Evolutionary conservation across 2,113 vertebrate genomes (phyloP).

Genomic region (Lates calcarifer): DNA sequence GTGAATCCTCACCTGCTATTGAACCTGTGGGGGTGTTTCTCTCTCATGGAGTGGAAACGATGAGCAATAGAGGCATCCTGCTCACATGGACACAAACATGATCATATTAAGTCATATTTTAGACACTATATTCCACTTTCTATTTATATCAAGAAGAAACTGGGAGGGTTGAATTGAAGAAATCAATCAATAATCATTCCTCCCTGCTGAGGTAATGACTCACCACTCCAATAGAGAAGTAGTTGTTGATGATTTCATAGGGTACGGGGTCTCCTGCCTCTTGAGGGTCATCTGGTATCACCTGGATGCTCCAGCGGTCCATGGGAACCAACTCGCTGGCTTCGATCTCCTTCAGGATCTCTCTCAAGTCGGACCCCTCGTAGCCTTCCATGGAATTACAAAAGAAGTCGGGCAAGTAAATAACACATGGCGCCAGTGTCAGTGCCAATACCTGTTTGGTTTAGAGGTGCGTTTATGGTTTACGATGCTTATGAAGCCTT

Average conservation of each 20-base stretch:
- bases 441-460: background rate
- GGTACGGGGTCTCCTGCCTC: conserved; percentile 90
- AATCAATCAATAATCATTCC: background rate
- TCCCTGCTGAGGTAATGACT: conserved; percentile 62
- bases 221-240: conserved; percentile 95
- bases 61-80: conserved; percentile 96
- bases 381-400: conserved; percentile 85
- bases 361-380: conserved; percentile 89
- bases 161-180: background rate
- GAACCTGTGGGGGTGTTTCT: conserved; percentile 94
- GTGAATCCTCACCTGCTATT: conserved; percentile 90
- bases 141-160: background rate
- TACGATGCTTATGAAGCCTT: too few relatives aligned
- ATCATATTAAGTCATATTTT: background rate
- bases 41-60: conserved; percentile 93
- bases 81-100: conserved; percentile 12
- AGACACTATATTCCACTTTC: background rate
- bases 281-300: conserved; percentile 83
- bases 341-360: conserved; percentile 91
- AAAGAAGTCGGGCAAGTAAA: background rate
- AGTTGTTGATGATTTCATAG: conserved; percentile 94
- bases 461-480: too few relatives aligned
- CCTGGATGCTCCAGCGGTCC: conserved; percentile 92
- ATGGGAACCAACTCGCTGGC: conserved; percentile 81
- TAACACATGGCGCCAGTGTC: background rate